phyloP scores from a whole-genome alignment of 2,888 invertebrate species.

The Habroteleia sp. region DNA sequence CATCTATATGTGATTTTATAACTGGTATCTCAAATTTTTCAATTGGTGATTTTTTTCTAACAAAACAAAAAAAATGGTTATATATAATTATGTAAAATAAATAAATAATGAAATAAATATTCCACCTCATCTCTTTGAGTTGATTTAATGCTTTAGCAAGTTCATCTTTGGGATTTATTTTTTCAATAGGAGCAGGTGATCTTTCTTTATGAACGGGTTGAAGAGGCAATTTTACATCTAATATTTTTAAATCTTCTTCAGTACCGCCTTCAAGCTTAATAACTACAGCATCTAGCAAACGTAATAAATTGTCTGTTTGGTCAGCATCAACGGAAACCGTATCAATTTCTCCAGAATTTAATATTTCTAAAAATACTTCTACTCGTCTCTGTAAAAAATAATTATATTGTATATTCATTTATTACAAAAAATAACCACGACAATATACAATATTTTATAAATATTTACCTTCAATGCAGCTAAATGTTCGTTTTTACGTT shows the following conservation, averaged over 20 bases:
- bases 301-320: constrained; percentile 90
- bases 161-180: constrained; percentile 70
- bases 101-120: not conserved
- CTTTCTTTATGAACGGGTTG: constrained; percentile 68
- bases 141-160: constrained; percentile 67
- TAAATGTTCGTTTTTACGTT: constrained; percentile 93
- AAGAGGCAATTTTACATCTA: constrained; percentile 84
- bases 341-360: constrained; percentile 88
- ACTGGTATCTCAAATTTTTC: too few species aligned
- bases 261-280: constrained; percentile 97
- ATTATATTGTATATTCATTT: too few species aligned
- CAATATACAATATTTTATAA: not conserved
- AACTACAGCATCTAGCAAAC: constrained; percentile 96
- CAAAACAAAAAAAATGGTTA: too few species aligned
- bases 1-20: too few species aligned
- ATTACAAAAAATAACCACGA: too few species aligned
- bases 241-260: constrained; percentile 91
- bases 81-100: not conserved
- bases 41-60: too few species aligned
- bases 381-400: constrained; percentile 87
- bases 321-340: constrained; percentile 92
- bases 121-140: constrained; percentile 71
- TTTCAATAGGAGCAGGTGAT: constrained; percentile 67
- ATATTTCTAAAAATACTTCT: constrained; percentile 92
- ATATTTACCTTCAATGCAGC: constrained; percentile 87